A percentile compares a stretch with the other conserved stretches of the same genome.
Conservation (phyloP, 2,113 vertebrate genomes). For the Morone chrysops region DNA sequence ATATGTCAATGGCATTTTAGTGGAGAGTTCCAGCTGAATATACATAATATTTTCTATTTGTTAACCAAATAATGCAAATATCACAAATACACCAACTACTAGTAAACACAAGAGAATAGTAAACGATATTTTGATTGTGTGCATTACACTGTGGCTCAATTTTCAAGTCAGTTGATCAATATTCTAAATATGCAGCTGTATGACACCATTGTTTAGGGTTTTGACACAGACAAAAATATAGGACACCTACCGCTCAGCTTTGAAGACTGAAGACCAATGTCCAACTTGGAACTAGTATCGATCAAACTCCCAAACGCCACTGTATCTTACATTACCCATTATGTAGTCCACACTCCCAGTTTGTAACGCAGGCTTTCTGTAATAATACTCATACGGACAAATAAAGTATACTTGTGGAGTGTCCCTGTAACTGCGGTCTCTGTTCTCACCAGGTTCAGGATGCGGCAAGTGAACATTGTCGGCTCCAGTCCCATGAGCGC, state of each 20-base stretch:
- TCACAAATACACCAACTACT: not conserved
- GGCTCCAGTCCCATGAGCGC: slow-evolving; percentile 89
- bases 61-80: slow-evolving; percentile 4
- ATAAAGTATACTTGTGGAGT: not conserved
- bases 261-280: not conserved
- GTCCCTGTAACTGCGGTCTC: slow-evolving; percentile 11
- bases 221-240: not conserved
- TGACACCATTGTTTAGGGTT: no score
- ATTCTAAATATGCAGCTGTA: no score
- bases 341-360: not conserved
- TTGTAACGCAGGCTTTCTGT: not conserved
- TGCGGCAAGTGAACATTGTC: slow-evolving; percentile 93
- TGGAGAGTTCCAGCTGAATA: not conserved
- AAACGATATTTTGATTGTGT: not conserved
- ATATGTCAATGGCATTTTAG: not conserved
- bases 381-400: not conserved
- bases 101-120: no score
- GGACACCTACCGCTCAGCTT: not conserved
- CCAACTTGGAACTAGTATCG: not conserved
- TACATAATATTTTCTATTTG: not conserved
- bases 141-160: no score
- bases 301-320: not conserved
- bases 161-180: no score
- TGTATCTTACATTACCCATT: not conserved
- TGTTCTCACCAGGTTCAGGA: slow-evolving; percentile 87